Percentiles rank a stretch among this genome's conserved stretches.
phyloP scores from a whole-genome alignment of 2,888 invertebrate species.

The Drosophila antonietae region DNA sequence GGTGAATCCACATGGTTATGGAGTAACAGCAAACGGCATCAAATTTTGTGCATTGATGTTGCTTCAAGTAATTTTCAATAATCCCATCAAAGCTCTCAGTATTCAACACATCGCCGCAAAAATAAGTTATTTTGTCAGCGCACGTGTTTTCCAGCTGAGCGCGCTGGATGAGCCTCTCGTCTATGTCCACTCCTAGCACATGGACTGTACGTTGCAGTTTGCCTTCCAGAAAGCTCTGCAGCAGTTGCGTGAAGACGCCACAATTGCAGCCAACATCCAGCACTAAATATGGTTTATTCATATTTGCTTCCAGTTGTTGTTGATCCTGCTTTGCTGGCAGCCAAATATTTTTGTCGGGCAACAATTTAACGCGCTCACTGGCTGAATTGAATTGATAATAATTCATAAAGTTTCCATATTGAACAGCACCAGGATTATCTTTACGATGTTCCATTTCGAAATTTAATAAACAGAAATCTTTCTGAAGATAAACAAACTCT shows the following conservation, averaged over 20 bases:
- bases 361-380: conserved; percentile 87
- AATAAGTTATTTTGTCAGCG: conserved; percentile 85
- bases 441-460: conserved; percentile 76
- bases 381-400: conserved; percentile 93
- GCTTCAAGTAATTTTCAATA: conserved; percentile 85
- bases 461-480: not conserved
- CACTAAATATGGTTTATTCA: conserved; percentile 84
- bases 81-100: conserved; percentile 77
- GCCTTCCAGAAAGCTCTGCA: conserved; percentile 58
- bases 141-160: conserved; percentile 86
- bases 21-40: conserved; percentile 92
- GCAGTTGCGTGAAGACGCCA: conserved; percentile 88
- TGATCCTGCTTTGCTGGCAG: conserved; percentile 75
- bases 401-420: conserved; percentile 94
- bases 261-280: conserved; percentile 89
- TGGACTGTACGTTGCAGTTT: conserved; percentile 56
- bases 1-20: conserved; percentile 95
- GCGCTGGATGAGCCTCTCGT: conserved; percentile 88
- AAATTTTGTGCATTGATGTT: conserved; percentile 85
- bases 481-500: not conserved
- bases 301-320: not conserved
- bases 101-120: conserved; percentile 87
- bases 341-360: conserved; percentile 85
- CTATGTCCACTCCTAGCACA: conserved; percentile 90
- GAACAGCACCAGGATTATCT: conserved; percentile 90